These are phyloP conservation scores for Patella depressa DNA, from an alignment of 2,888 invertebrate species.

Conservation along the genomic window DNA sequence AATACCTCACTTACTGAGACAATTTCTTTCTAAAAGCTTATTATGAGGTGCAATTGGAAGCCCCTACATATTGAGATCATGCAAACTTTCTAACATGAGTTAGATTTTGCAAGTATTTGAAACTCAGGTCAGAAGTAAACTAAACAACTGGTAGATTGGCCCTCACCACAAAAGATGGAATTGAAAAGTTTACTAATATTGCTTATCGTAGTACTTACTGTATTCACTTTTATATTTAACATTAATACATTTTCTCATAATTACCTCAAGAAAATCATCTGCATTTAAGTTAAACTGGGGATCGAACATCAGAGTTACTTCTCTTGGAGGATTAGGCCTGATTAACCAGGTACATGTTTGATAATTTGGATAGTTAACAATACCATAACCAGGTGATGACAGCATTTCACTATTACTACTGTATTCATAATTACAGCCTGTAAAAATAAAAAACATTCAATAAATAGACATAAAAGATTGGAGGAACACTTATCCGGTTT, in stretches of 20 bases:
- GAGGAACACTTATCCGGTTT: too few species aligned
- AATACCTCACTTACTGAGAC: too few species aligned
- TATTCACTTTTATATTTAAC: too few species aligned
- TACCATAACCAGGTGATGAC: slow-evolving; percentile 34
- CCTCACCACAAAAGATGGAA: too few species aligned
- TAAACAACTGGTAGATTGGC: not conserved
- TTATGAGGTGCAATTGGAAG: too few species aligned
- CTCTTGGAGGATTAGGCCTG: not conserved
- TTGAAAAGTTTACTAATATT: too few species aligned
- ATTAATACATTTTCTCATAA: not conserved
- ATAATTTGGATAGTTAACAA: slow-evolving; percentile 30
- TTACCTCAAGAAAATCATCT: slow-evolving; percentile 32
- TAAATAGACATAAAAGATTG: too few species aligned
- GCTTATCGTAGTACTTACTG: too few species aligned
- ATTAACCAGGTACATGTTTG: slow-evolving; percentile 32
- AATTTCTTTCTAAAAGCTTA: too few species aligned
- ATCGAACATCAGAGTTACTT: slow-evolving; percentile 29
- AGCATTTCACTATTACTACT: slow-evolving; percentile 25
- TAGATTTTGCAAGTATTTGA: not conserved
- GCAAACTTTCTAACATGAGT: too few species aligned
- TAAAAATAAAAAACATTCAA: too few species aligned
- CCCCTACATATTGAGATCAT: too few species aligned
- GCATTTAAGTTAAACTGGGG: slow-evolving; percentile 22
- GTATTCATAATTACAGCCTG: slow-evolving; percentile 32
- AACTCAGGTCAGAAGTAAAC: not conserved